Evolutionary conservation across 2,797 vertebrate genomes (phyloP).

Genomic region (Myiotriccus ornatus): DNA sequence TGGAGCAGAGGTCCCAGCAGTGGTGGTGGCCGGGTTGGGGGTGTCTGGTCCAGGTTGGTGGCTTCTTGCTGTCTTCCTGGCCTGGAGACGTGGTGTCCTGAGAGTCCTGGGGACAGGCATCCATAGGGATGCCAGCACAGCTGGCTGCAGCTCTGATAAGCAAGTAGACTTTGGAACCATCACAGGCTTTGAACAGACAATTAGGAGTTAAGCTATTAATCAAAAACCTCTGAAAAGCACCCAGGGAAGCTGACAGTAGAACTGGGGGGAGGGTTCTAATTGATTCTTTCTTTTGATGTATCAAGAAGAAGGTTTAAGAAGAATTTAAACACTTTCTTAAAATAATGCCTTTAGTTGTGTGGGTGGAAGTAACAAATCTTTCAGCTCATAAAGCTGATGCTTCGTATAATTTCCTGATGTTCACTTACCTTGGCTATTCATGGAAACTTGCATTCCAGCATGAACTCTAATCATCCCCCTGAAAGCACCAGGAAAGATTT

Average conservation of each 20-base stretch:
- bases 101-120: not conserved
- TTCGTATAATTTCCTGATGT: not conserved
- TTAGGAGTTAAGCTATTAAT: not conserved
- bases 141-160: not conserved
- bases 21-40: not conserved
- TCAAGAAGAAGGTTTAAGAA: not conserved
- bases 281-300: not conserved
- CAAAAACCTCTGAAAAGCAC: not conserved
- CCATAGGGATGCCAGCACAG: not conserved
- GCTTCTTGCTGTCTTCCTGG: not conserved
- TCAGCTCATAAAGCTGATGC: constrained; percentile 23
- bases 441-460: not conserved
- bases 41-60: accelerated
- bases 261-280: not conserved
- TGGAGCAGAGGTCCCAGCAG: not conserved
- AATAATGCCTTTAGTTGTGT: not conserved
- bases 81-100: not conserved
- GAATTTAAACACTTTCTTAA: constrained; percentile 17
- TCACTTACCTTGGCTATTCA: constrained; percentile 16
- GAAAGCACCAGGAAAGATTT: not conserved
- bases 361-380: constrained; percentile 25
- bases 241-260: not conserved
- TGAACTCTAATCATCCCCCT: not conserved
- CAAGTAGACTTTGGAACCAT: not conserved
- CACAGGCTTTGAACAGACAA: not conserved